Percentiles rank a stretch among this genome's conserved stretches.
These are phyloP conservation scores for Halcyon badia DNA, from an alignment of 2,797 vertebrate species.

Conservation along the genomic window DNA sequence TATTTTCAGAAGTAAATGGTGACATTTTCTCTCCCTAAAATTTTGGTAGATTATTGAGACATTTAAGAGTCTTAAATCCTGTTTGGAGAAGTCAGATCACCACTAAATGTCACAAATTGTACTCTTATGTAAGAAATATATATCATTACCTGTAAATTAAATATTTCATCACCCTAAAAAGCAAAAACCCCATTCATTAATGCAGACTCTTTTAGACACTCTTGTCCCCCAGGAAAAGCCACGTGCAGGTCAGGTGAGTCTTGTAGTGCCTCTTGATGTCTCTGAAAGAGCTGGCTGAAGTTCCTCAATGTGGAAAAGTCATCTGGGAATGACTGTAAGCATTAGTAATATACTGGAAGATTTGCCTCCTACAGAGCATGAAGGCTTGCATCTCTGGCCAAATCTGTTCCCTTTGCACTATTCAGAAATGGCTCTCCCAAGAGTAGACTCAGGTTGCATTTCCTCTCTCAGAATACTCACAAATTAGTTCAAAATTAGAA, in stretches of 20 bases:
- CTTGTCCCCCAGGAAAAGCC: neutral
- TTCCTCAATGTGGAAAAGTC: neutral
- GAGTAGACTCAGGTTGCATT: neutral
- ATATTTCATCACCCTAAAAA: neutral
- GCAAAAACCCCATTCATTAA: neutral
- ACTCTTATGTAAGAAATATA: neutral
- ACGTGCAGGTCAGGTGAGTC: neutral
- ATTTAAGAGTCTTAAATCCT: neutral
- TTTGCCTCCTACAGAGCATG: neutral
- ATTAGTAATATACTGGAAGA: neutral
- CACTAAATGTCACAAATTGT: neutral
- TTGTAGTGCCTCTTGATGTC: neutral
- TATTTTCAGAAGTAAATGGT: neutral
- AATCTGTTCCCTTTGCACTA: neutral
- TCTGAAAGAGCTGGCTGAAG: neutral
- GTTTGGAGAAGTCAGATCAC: neutral
- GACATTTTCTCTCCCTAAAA: neutral
- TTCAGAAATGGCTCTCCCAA: neutral
- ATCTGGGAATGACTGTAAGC: neutral
- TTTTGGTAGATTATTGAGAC: neutral
- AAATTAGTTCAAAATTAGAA: neutral
- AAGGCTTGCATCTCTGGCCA: neutral
- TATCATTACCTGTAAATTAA: neutral
- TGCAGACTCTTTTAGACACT: neutral
- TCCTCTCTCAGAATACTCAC: neutral